These are phyloP conservation scores for Chionis minor DNA, from an alignment of 2,113 vertebrate species.

Conservation along the genomic window DNA sequence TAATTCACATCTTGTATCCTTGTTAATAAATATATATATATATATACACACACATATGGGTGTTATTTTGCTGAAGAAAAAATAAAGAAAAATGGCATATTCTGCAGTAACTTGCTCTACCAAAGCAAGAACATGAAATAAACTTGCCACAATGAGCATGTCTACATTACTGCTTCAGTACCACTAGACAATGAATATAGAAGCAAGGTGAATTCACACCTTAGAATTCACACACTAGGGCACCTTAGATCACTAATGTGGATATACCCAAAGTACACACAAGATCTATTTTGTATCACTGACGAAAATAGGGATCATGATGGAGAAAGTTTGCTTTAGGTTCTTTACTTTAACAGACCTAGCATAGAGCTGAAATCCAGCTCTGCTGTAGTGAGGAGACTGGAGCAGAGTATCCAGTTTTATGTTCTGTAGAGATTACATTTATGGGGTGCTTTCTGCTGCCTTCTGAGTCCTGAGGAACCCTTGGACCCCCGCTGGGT, in stretches of 20 bases:
- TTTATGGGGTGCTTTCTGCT: not conserved
- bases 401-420: not conserved
- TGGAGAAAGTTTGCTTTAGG: not conserved
- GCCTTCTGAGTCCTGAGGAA: not conserved
- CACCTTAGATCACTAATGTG: not conserved
- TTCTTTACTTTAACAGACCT: not conserved
- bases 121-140: constrained; percentile 25
- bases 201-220: not conserved
- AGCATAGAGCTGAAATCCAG: not conserved
- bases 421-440: not conserved
- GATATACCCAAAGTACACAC: not conserved
- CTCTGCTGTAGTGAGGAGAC: not conserved
- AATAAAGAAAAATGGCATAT: constrained; percentile 9
- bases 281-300: not conserved
- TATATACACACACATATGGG: no score
- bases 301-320: not conserved
- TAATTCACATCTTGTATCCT: not conserved
- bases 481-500: not conserved
- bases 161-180: not conserved
- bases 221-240: not conserved
- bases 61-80: constrained; percentile 26
- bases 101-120: constrained; percentile 29
- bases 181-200: no score
- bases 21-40: not conserved
- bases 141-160: not conserved